Conservation (phyloP, 2,888 invertebrate genomes). For the Temnothorax ravouxi region DNA sequence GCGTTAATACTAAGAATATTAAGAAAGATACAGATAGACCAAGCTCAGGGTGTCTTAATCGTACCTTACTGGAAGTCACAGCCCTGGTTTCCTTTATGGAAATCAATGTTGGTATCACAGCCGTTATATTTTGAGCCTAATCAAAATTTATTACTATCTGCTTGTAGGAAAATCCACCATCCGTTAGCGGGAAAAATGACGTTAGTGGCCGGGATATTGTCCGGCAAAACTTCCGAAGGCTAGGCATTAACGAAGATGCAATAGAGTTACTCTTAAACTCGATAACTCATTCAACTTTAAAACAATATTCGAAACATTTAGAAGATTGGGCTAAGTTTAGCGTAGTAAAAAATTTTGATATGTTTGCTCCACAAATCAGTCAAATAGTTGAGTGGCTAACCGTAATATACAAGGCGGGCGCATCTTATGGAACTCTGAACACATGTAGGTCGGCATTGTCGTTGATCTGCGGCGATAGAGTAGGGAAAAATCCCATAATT, state of each 20-base stretch:
- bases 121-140: slow-evolving; percentile 69
- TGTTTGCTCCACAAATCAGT: slow-evolving; percentile 14
- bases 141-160: slow-evolving; percentile 67
- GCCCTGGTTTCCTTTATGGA: slow-evolving; percentile 69
- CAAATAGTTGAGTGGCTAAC: slow-evolving; percentile 46
- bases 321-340: not conserved
- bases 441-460: slow-evolving; percentile 56
- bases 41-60: slow-evolving; percentile 20
- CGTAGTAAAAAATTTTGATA: not conserved
- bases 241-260: slow-evolving; percentile 53
- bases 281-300: slow-evolving; percentile 54
- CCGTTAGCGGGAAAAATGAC: slow-evolving; percentile 67
- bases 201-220: slow-evolving; percentile 76
- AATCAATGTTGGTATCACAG: slow-evolving; percentile 34
- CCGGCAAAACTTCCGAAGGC: slow-evolving; percentile 52
- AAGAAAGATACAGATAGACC: slow-evolving; percentile 13
- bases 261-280: slow-evolving; percentile 56
- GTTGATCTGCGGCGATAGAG: slow-evolving; percentile 29
- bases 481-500: slow-evolving; percentile 46
- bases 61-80: slow-evolving; percentile 74
- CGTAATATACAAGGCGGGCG: slow-evolving; percentile 42
- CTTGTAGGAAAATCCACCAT: slow-evolving; percentile 68
- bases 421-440: slow-evolving; percentile 59
- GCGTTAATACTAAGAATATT: not conserved
- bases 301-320: not conserved